These are phyloP conservation scores for Miichthys miiuy DNA, from an alignment of 2,797 vertebrate genomes.

Conservation along the genomic window DNA sequence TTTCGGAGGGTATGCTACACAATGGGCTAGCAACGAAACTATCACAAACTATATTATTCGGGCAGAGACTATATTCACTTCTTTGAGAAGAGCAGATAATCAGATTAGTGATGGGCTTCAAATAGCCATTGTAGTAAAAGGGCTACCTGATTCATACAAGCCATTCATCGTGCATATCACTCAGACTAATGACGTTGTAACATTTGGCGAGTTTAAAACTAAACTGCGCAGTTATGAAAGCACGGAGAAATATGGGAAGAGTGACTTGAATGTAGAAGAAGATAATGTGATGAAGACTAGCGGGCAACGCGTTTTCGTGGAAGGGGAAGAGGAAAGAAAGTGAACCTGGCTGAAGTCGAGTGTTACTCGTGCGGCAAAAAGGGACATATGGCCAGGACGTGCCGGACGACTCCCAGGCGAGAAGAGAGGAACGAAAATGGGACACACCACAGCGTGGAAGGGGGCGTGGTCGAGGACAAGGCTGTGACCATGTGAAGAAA, in stretches of 20 bases:
- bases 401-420: neutral
- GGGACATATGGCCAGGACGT: neutral
- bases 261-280: conserved; percentile 12
- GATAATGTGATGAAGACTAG: conserved; percentile 19
- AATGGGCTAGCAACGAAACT: conserved; percentile 2
- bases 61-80: conserved; percentile 17
- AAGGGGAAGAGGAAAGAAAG: conserved; percentile 12
- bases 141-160: conserved; percentile 15
- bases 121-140: conserved; percentile 14
- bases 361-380: neutral
- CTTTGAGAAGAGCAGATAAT: conserved; percentile 17
- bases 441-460: neutral
- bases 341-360: neutral
- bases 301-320: no score
- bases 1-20: no score
- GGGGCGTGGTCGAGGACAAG: neutral
- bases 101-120: conserved; percentile 20
- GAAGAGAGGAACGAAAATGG: neutral
- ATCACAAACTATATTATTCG: conserved; percentile 24
- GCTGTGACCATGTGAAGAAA: neutral
- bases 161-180: conserved; percentile 3
- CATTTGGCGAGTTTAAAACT: neutral
- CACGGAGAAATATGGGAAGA: conserved; percentile 14
- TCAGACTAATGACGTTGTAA: no score
- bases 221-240: conserved; percentile 17